Base-by-base conservation (phyloP, 2,888 invertebrate genomes). In the Neoitamus cyanurus region DNA sequence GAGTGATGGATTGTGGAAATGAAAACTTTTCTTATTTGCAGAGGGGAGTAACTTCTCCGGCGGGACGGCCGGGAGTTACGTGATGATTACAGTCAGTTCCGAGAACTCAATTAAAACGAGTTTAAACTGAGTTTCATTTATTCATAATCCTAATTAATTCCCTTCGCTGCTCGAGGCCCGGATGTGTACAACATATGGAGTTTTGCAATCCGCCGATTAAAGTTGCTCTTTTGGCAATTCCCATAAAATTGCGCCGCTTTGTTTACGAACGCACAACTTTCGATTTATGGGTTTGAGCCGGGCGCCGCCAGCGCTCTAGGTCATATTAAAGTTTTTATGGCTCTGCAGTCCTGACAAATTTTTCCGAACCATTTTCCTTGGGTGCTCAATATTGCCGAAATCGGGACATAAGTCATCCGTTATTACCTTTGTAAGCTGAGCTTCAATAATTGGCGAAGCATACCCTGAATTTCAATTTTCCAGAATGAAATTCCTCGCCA, bases 1-100 rank as follows among this genome's bases (percentile, higher is more conserved):
- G 70, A 75, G 42, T 75, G 37, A 42, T 28, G 42, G 42, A 42
- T 42, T 37, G 42, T 42, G n/a, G 42, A 42, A 25, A 42, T 42
- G 58, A 42, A 37, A 75, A 42, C 75, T 75, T 75, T 75, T 42
- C 75, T 15, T 75, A 42, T 73, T 73, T 73, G 73, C 73, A 36
- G 20, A 36, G n/a, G 2, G 58, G 25, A 58, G 20, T 58, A 15
- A 9, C 2, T 20, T n/a, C n/a, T n/a, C n/a, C n/a, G 58, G 58
- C n/a, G 42, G 9, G 42, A 0, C 25, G 58, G 0, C 7, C 20
- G 0, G 3, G 58, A 58, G 58, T 58, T 58, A 58, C 7, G 7
- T 34, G 34, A 34, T 58, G 20, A 3, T 48, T 20, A n/a, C 15
- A 46, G 15, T 15, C 48, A 48, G 48, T 58, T 75, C 6, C 42